A percentile compares a stretch with the other conserved stretches of the same genome.
Conservation (phyloP, 2,113 vertebrate genomes). For the Pachypanchax playfairii region DNA sequence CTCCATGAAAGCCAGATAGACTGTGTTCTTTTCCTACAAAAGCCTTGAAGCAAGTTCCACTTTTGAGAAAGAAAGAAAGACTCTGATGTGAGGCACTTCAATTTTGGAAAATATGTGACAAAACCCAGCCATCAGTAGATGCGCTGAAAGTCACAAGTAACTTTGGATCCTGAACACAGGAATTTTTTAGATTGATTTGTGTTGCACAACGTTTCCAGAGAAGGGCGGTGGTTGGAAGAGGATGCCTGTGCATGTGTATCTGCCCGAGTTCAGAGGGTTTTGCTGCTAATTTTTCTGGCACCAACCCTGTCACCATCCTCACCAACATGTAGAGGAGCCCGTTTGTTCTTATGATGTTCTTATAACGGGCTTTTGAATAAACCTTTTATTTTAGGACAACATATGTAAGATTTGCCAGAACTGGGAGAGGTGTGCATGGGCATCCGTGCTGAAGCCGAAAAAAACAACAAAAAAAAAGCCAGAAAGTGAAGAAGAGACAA, state of each 20-base stretch:
- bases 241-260: slow-evolving; percentile 30
- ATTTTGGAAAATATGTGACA: slow-evolving; percentile 47
- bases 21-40: slow-evolving; percentile 44
- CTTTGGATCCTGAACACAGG: slow-evolving; percentile 23
- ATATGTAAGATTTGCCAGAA: not conserved
- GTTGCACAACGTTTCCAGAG: slow-evolving; percentile 24
- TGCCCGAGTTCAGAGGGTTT: slow-evolving; percentile 59
- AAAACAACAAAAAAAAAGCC: slow-evolving; percentile 6
- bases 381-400: slow-evolving; percentile 2
- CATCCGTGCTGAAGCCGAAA: not conserved
- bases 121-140: slow-evolving; percentile 37
- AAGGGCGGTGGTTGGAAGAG: slow-evolving; percentile 21
- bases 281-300: slow-evolving; percentile 59
- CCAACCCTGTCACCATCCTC: not conserved
- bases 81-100: slow-evolving; percentile 42
- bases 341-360: too few relatives aligned
- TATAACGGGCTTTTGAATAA: slow-evolving; percentile 11
- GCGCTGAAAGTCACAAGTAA: slow-evolving; percentile 38
- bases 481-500: slow-evolving; percentile 32
- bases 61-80: slow-evolving; percentile 12
- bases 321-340: slow-evolving; percentile 21
- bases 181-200: slow-evolving; percentile 29
- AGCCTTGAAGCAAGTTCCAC: slow-evolving; percentile 31
- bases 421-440: slow-evolving; percentile 7
- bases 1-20: slow-evolving; percentile 36